These are phyloP conservation scores for Hypocryptadius cinnamomeus DNA, from an alignment of 2,113 vertebrate species.

Conservation along the genomic window DNA sequence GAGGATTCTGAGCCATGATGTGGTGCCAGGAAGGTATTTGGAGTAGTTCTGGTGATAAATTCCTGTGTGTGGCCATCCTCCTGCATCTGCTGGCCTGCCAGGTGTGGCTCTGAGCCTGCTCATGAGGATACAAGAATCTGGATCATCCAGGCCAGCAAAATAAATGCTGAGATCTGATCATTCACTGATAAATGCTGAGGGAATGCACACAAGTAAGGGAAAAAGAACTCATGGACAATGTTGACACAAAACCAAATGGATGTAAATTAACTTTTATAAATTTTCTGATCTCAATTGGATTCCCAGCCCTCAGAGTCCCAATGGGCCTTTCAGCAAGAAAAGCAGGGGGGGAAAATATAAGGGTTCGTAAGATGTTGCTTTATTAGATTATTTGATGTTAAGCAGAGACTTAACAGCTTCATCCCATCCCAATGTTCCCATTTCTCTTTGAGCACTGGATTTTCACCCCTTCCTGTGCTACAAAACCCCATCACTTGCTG, in stretches of 20 bases:
- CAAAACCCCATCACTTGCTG: neutral
- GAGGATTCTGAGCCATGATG: neutral
- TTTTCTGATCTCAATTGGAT: neutral
- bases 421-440: neutral
- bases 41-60: neutral
- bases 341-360: neutral
- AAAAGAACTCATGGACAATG: neutral
- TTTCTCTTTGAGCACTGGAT: neutral
- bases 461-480: neutral
- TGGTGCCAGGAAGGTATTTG: neutral
- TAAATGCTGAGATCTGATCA: neutral
- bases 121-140: neutral
- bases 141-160: neutral
- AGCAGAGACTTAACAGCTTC: neutral
- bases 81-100: neutral
- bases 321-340: neutral
- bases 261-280: neutral
- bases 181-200: neutral
- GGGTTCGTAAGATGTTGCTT: fast-evolving
- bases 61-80: neutral
- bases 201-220: neutral
- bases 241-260: neutral
- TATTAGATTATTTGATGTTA: neutral
- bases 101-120: neutral
- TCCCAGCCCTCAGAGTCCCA: neutral